These are phyloP conservation scores for Pachyuromys duprasi DNA, from an alignment of 2,797 vertebrate genomes.

Conservation along the genomic window DNA sequence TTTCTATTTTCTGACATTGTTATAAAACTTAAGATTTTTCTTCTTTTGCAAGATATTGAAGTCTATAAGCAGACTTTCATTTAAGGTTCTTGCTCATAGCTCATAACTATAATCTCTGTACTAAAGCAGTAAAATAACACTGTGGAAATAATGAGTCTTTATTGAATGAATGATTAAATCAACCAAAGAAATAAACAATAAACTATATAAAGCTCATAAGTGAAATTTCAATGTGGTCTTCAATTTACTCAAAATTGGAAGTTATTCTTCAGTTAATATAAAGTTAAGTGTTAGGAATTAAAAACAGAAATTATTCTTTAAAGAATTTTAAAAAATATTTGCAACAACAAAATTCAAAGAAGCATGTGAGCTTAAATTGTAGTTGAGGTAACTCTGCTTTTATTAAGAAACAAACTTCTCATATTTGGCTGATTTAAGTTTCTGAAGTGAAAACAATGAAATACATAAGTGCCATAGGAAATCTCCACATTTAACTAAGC, in stretches of 20 bases:
- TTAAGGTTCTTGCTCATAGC: neutral
- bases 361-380: slow-evolving; percentile 12
- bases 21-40: neutral
- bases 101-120: neutral
- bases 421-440: slow-evolving; percentile 5
- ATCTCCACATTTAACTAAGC: neutral
- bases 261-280: neutral
- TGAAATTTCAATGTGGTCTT: neutral
- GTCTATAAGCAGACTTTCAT: neutral
- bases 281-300: slow-evolving; percentile 33
- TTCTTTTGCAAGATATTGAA: neutral
- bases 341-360: slow-evolving; percentile 8
- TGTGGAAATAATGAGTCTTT: neutral
- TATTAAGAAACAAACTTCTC: slow-evolving; percentile 51
- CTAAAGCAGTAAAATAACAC: neutral
- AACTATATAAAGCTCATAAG: neutral
- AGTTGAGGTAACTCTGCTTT: slow-evolving; percentile 33
- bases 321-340: slow-evolving; percentile 40
- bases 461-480: neutral
- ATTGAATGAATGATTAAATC: neutral
- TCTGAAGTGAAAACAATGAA: neutral
- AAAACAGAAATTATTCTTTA: neutral
- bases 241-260: neutral
- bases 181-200: neutral
- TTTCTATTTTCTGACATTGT: neutral